Evolutionary conservation across 2,797 vertebrate genomes (phyloP).

Genomic region (Intellagama lesueurii): DNA sequence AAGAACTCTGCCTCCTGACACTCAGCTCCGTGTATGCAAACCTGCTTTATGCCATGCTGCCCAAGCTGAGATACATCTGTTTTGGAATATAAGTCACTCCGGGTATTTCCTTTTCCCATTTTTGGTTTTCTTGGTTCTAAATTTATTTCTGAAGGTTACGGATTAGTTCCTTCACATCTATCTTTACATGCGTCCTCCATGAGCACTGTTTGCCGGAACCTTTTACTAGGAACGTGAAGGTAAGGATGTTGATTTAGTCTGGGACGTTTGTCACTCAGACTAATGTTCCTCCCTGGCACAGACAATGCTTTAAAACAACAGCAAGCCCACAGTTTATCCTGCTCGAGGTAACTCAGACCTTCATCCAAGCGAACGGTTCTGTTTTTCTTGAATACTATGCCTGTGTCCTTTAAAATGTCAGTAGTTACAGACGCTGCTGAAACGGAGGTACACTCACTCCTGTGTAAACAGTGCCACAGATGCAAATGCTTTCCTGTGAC

Average conservation of each 20-base stretch:
- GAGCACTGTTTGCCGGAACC: slow-evolving; percentile 72
- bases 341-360: slow-evolving; percentile 54
- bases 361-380: slow-evolving; percentile 64
- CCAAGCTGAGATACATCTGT: slow-evolving; percentile 63
- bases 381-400: slow-evolving; percentile 71
- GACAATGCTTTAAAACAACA: slow-evolving; percentile 55
- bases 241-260: slow-evolving; percentile 75
- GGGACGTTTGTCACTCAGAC: slow-evolving; percentile 75
- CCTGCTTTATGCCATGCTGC: slow-evolving; percentile 63
- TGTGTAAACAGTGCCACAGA: slow-evolving; percentile 74
- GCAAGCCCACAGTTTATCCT: slow-evolving; percentile 42
- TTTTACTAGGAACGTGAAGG: slow-evolving; percentile 75
- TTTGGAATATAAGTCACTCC: slow-evolving; percentile 63
- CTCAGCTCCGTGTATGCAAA: slow-evolving; percentile 71
- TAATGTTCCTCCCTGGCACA: slow-evolving; percentile 68
- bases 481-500: slow-evolving; percentile 58
- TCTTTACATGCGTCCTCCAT: slow-evolving; percentile 70
- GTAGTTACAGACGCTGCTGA: slow-evolving; percentile 70
- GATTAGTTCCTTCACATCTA: slow-evolving; percentile 72
- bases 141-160: slow-evolving; percentile 59
- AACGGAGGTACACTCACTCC: slow-evolving; percentile 74
- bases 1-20: slow-evolving; percentile 73
- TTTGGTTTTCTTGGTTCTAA: slow-evolving; percentile 8
- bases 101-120: slow-evolving; percentile 35
- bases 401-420: slow-evolving; percentile 65